Percentiles rank a stretch among this genome's conserved stretches.
phyloP scores from a whole-genome alignment of 2,113 vertebrate species.

The Barbus barbus region DNA sequence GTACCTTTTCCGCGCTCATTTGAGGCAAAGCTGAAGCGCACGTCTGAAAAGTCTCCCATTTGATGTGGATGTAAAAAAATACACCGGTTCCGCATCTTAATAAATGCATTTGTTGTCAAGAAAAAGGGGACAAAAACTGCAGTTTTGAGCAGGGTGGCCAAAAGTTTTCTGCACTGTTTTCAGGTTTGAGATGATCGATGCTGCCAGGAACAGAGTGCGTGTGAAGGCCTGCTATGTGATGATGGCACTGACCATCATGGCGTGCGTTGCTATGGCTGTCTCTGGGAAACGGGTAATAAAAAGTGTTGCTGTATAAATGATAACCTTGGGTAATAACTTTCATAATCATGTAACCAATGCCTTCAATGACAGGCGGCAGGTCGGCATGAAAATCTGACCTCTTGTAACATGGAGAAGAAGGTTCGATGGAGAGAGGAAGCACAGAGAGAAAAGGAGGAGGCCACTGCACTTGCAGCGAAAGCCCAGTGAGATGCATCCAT shows the following conservation, averaged over 20 bases:
- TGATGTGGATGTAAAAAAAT: too few species aligned
- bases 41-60: too few species aligned
- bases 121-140: too few species aligned
- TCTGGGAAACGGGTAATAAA: constrained; percentile 85
- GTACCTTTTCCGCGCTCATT: too few species aligned
- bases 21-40: too few species aligned
- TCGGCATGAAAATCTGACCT: constrained; percentile 78
- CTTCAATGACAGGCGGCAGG: constrained; percentile 71
- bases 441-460: constrained; percentile 19
- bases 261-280: constrained; percentile 78
- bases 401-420: constrained; percentile 84
- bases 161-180: too few species aligned
- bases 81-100: too few species aligned
- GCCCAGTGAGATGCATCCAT: constrained; percentile 59
- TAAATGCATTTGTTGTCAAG: too few species aligned
- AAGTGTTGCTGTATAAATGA: not conserved
- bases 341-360: not conserved
- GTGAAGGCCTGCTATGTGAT: constrained; percentile 85
- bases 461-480: constrained; percentile 52
- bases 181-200: constrained; percentile 84
- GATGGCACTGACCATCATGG: constrained; percentile 79
- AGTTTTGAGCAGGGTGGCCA: too few species aligned
- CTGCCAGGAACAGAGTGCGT: constrained; percentile 82
- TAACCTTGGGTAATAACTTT: not conserved
- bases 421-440: constrained; percentile 75